phyloP scores from a whole-genome alignment of 2,113 vertebrate species.

The Stegostoma tigrinum region DNA sequence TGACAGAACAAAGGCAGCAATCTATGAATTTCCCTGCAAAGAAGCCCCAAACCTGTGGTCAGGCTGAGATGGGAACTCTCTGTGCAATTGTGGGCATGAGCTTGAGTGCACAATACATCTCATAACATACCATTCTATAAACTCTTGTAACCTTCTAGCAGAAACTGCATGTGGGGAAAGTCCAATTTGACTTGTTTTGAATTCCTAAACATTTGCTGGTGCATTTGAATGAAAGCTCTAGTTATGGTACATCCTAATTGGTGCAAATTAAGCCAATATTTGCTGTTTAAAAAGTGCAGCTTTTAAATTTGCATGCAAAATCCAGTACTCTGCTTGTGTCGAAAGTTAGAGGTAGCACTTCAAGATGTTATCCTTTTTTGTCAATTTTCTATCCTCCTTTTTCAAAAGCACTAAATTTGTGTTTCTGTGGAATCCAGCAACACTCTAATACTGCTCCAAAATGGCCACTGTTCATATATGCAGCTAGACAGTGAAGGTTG shows the following conservation, averaged over 20 bases:
- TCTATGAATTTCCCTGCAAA: slow-evolving; percentile 7
- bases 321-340: background rate
- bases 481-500: background rate
- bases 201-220: background rate
- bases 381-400: background rate
- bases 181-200: background rate
- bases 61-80: background rate
- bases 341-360: background rate
- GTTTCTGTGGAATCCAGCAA: background rate
- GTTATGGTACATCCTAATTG: background rate
- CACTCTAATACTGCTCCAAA: background rate
- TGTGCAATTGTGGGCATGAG: background rate
- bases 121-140: background rate
- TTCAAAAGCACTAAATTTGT: background rate
- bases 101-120: background rate
- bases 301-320: background rate
- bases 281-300: background rate
- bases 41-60: background rate
- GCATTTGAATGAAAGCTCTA: background rate
- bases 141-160: background rate
- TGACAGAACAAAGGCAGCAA: background rate
- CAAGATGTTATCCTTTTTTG: background rate
- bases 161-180: slow-evolving; percentile 1
- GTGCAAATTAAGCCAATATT: background rate
- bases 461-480: background rate